Evolutionary conservation across 1,140 invertebrate genomes (phyloP).

Genomic region (Batillaria attramentaria): DNA sequence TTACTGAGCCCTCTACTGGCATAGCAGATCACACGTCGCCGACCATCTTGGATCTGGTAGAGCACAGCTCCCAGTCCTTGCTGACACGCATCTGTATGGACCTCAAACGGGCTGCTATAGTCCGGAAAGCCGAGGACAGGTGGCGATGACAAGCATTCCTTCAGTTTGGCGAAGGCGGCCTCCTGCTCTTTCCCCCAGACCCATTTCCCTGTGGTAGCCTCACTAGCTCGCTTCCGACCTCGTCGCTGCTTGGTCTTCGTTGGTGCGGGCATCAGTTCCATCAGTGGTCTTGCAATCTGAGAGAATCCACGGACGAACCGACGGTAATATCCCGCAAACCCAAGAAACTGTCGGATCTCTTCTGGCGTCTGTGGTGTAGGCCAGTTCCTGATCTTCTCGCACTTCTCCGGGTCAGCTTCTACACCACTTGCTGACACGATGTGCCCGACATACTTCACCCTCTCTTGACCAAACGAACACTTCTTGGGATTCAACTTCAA

Average conservation of each 20-base stretch:
- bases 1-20: constrained; percentile 36
- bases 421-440: constrained; percentile 49
- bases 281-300: constrained; percentile 49
- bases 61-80: constrained; percentile 55
- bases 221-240: background rate
- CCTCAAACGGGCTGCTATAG: constrained; percentile 39
- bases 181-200: constrained; percentile 39
- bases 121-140: constrained; percentile 47
- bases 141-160: constrained; percentile 27
- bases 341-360: constrained; percentile 69
- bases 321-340: constrained; percentile 70
- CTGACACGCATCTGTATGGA: constrained; percentile 51
- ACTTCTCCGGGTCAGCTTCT: constrained; percentile 54
- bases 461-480: constrained; percentile 65
- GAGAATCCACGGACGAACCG: constrained; percentile 66
- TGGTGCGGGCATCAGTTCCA: constrained; percentile 38
- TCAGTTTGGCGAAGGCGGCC: constrained; percentile 45
- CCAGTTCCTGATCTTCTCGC: constrained; percentile 51
- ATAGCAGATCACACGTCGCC: constrained; percentile 39
- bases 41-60: constrained; percentile 46
- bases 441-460: constrained; percentile 53
- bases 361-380: constrained; percentile 55
- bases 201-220: constrained; percentile 26
- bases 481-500: constrained; percentile 44
- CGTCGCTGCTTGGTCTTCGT: constrained; percentile 16